Conservation (phyloP, 64 coral and sea anemone genomes). For the Dendrophyllia cribrosa region DNA sequence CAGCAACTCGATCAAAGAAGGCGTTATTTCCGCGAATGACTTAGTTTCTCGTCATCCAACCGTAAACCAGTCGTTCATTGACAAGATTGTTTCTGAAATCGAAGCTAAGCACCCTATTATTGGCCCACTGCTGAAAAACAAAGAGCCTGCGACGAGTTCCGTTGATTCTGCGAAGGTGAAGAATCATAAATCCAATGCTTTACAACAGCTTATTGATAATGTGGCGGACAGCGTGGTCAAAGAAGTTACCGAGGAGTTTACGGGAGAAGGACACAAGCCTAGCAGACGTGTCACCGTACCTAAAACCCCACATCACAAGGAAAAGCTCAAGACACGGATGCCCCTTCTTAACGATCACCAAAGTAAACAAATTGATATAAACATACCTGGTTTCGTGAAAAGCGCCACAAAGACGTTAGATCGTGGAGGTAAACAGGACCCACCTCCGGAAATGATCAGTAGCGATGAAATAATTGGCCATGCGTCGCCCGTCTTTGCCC, state of each 20-base stretch:
- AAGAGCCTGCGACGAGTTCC: neutral
- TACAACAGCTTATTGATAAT: constrained; percentile 56
- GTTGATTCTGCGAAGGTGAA: neutral
- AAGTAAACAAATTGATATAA: neutral
- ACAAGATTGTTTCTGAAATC: constrained; percentile 40
- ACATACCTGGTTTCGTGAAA: neutral
- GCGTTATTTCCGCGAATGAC: neutral
- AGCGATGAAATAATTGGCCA: constrained; percentile 2
- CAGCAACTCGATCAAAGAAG: neutral
- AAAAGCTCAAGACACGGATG: neutral
- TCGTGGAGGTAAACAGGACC: neutral
- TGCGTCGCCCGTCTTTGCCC: neutral
- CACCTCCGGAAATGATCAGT: neutral
- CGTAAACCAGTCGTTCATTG: constrained; percentile 30
- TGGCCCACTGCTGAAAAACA: neutral
- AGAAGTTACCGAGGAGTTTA: constrained; percentile 49
- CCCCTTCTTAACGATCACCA: neutral
- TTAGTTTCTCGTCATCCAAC: neutral
- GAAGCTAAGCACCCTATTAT: constrained; percentile 7
- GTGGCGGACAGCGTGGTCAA: constrained; percentile 65
- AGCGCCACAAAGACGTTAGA: neutral
- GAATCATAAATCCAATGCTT: neutral
- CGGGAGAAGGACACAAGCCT: neutral
- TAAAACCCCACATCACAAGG: neutral
- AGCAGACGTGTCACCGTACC: neutral